Base-by-base conservation (phyloP, 2,113 vertebrate genomes). In the Corythornis cristatus region DNA sequence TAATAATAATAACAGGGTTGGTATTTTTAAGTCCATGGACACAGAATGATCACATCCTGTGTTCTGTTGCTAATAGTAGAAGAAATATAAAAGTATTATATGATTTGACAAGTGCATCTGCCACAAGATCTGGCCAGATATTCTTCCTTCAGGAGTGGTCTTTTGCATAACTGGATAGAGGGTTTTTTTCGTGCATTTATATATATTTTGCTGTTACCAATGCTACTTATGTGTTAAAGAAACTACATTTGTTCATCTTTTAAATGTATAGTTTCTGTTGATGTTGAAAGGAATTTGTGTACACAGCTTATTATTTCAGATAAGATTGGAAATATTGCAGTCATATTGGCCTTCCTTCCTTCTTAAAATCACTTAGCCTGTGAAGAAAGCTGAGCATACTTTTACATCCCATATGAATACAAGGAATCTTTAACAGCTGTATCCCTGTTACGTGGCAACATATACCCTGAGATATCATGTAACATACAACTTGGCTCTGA, bases 61-160 rank as follows among this genome's bases (percentile, higher is more conserved):
- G 7, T 83, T 89, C 67, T 89, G 11, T 79, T 93, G 61, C 64
- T 80, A 77, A 73, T 51, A 51, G 40, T 33, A 85, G 85, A 88
- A 93, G 45, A 62, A 54, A 88, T 70, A 21, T 21, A 17, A 26
- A 83, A 83, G 12, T 45, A 68, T 83, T 91, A 71, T 72, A 45
- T 86, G 23, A 78, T 88, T 67, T 93, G 51, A 83, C 45, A 86
- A 21, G 45, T 93, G 12, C 89, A 51, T 96, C 71, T 97, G 80
- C 62, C 66, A 45, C 31, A 62, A 88, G 93, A 96, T 83, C 58
- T 95, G 60, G 48, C 58, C 35, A 86, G 51, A 58, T 2, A 5
- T 57, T 86, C 53, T 74, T 90, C 71, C n/a, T 86, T 76, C 26
- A 74, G 72, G 15, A 92, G 13, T 15, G 67, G 6, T 88, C 42